A percentile compares a stretch with the other conserved stretches of the same genome.
phyloP scores from a whole-genome alignment of 2,888 invertebrate species.

The Tipula helvola region DNA sequence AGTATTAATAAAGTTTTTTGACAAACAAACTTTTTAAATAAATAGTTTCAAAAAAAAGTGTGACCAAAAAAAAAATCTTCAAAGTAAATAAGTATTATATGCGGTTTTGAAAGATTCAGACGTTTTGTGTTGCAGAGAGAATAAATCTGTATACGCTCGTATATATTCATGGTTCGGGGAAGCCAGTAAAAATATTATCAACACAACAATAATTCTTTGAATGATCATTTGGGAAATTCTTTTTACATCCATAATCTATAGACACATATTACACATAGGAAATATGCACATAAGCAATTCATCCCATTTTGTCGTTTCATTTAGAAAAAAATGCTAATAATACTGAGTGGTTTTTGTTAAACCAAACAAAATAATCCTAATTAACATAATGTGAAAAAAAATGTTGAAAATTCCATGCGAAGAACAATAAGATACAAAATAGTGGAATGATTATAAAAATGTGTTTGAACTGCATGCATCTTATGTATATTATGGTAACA shows the following conservation, averaged over 20 bases:
- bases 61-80: neutral
- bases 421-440: neutral
- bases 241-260: neutral
- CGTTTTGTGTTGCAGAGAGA: neutral
- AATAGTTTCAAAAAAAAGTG: neutral
- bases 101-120: neutral
- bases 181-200: neutral
- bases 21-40: neutral
- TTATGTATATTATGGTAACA: neutral
- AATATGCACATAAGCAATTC: neutral
- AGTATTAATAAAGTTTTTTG: neutral
- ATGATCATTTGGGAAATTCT: neutral
- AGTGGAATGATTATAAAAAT: neutral
- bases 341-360: constrained; percentile 4
- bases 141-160: neutral
- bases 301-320: neutral
- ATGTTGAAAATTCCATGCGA: neutral
- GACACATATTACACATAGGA: neutral
- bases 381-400: neutral
- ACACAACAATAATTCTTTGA: neutral
- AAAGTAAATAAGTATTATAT: neutral
- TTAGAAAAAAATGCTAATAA: neutral
- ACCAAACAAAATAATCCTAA: constrained; percentile 4
- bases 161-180: neutral
- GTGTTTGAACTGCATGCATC: neutral